These are phyloP conservation scores for Anableps anableps DNA, from an alignment of 2,797 vertebrate species.

Conservation along the genomic window DNA sequence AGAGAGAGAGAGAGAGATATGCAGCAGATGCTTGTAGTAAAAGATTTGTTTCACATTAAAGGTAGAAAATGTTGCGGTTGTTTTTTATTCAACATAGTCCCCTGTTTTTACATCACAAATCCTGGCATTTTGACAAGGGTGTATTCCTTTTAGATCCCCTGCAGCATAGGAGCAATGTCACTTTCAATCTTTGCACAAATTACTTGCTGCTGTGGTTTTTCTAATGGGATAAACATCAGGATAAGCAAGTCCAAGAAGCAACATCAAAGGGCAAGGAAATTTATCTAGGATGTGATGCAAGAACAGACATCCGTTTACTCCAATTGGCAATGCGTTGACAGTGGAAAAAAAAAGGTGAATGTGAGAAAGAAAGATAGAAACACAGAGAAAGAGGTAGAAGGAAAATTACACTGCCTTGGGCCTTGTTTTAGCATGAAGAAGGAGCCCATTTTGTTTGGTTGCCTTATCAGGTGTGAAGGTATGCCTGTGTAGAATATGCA, in stretches of 20 bases:
- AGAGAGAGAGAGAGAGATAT: too few species aligned
- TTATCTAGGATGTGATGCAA: constrained; percentile 56
- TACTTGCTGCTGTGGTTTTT: constrained; percentile 4
- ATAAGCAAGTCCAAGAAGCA: constrained; percentile 41
- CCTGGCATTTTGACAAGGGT: neutral
- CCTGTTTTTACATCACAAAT: neutral
- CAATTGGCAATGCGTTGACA: constrained; percentile 52
- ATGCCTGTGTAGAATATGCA: constrained; percentile 45
- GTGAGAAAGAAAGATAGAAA: constrained; percentile 18
- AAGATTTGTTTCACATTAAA: neutral
- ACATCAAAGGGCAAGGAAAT: constrained; percentile 70
- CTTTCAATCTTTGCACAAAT: constrained; percentile 39
- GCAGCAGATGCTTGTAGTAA: neutral
- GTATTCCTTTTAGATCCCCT: neutral
- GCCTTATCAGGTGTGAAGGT: constrained; percentile 48
- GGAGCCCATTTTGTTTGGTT: constrained; percentile 56
- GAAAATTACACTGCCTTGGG: constrained; percentile 41
- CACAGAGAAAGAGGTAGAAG: constrained; percentile 9
- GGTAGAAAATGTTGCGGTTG: neutral
- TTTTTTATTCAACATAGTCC: neutral
- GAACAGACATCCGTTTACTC: constrained; percentile 52
- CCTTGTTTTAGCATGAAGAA: constrained; percentile 62
- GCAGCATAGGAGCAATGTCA: constrained; percentile 66
- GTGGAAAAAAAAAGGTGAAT: constrained; percentile 45
- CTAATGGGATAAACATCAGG: constrained; percentile 35